These are phyloP conservation scores for Gasteruption jaculator DNA, from an alignment of 2,888 invertebrate species.

Conservation along the genomic window DNA sequence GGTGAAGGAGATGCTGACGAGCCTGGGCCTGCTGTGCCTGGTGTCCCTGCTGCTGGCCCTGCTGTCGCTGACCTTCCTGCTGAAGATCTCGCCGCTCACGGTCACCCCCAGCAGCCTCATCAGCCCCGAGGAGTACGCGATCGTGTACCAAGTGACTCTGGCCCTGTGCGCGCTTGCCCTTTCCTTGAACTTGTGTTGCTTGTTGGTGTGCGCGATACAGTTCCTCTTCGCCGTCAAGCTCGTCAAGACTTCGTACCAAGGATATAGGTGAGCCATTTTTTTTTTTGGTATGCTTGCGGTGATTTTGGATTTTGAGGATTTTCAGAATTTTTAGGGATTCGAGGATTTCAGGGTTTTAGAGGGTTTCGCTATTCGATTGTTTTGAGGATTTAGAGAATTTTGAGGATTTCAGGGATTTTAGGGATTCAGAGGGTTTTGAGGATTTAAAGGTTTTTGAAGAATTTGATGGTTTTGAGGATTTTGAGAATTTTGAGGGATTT, in stretches of 20 bases:
- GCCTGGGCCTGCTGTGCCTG: conserved; percentile 78
- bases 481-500: too few relatives aligned
- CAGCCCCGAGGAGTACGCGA: conserved; percentile 75
- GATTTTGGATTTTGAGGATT: too few relatives aligned
- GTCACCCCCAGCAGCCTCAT: conserved; percentile 55
- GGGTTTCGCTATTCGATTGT: too few relatives aligned
- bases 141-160: conserved; percentile 87
- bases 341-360: too few relatives aligned
- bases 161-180: conserved; percentile 85
- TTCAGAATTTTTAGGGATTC: too few relatives aligned
- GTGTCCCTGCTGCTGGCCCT: conserved; percentile 80
- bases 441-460: too few relatives aligned
- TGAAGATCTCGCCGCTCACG: conserved; percentile 75
- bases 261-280: conserved; percentile 40
- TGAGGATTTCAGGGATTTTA: too few relatives aligned
- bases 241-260: conserved; percentile 72
- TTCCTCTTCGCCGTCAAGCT: conserved; percentile 91
- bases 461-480: too few relatives aligned
- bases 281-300: too few relatives aligned
- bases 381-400: too few relatives aligned
- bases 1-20: conserved; percentile 76
- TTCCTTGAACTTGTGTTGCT: conserved; percentile 83
- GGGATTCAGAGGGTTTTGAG: too few relatives aligned
- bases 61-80: conserved; percentile 77
- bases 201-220: conserved; percentile 90